Evolutionary conservation across 2,888 invertebrate species (phyloP).

Genomic region (Cyrtodaria siliqua): DNA sequence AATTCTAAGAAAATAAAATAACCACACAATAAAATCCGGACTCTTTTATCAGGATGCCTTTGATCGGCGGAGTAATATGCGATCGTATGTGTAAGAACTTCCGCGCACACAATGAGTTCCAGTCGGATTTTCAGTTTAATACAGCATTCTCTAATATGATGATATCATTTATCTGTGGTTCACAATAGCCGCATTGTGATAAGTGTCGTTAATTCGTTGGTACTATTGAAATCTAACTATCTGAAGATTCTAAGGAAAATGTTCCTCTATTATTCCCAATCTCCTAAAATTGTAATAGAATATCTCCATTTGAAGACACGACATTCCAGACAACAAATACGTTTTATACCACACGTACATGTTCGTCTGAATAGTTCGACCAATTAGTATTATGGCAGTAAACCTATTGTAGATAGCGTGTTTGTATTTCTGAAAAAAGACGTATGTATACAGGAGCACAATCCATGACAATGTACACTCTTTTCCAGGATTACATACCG

Average conservation of each 20-base stretch:
- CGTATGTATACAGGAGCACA: no score
- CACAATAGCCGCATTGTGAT: conserved; percentile 39
- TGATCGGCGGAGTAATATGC: conserved; percentile 59
- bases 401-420: no score
- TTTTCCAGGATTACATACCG: no score
- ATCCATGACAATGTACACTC: no score
- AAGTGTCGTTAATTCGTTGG: conserved; percentile 37
- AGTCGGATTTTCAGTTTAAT: conserved; percentile 50
- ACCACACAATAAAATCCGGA: conserved; percentile 51
- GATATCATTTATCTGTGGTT: conserved; percentile 39
- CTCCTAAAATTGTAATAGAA: conserved; percentile 51
- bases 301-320: conserved; percentile 24
- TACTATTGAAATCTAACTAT: conserved; percentile 27
- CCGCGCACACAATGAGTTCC: conserved; percentile 51
- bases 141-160: conserved; percentile 44
- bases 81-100: conserved; percentile 44
- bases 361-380: no score
- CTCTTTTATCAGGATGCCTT: conserved; percentile 46
- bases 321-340: no score
- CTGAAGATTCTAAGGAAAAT: conserved; percentile 39
- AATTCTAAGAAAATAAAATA: conserved; percentile 61
- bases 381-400: no score
- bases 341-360: no score
- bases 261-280: conserved; percentile 36
- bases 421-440: no score